Evolutionary conservation across 2,113 vertebrate species (phyloP), one percentile per base, ranked within the genome.

Genomic region (Myotis yumanensis): DNA sequence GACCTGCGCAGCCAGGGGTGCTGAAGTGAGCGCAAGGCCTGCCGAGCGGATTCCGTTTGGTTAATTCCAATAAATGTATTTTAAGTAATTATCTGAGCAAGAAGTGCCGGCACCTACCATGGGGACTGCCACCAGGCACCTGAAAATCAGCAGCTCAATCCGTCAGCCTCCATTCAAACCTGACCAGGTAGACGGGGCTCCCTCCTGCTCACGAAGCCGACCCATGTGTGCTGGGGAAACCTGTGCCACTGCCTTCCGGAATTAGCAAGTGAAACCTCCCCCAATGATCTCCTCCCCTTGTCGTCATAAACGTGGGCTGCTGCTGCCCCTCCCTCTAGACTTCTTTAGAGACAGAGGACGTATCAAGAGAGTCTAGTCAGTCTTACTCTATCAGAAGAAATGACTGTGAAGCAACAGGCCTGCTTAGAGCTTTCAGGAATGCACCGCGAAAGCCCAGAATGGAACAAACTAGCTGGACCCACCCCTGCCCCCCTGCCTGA

Each of bases 71-170:
- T 80, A 40, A 94, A 94, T 76, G 3, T 77, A 80, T 95, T 94
- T 96, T 89, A 83, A 96, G 79, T 88, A 86, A 91, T 95, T 97
- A 79, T 89, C 48, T 30, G 30, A 93, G 73, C 73, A 89, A 51
- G 15, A 86, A 85, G 83, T 23, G 23, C 40, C 43, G 77, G 79
- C 23, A 11, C 35, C 73, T 94, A 35, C 54, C 73, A 25, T 18
- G 62, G 68, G 52, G 71, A 48, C 16, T 69, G 68, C 43, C 37
- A 77, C 30, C 23, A 54, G 32, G 23, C 17, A 62, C 8, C 11
- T 3, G 46, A 23, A 90, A 48, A 68, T 48, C 46, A 79, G 32
- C 18, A 90, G 14, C 6, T 88, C 77, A 12, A 40, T 43, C 54
- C 23, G 10, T 52, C 30, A 76, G 15, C 37, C 35, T 92, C 18